A percentile compares a stretch with the other conserved stretches of the same genome.
These are phyloP conservation scores for Protobothrops mucrosquamatus DNA, from an alignment of 2,113 vertebrate genomes.

Conservation along the genomic window DNA sequence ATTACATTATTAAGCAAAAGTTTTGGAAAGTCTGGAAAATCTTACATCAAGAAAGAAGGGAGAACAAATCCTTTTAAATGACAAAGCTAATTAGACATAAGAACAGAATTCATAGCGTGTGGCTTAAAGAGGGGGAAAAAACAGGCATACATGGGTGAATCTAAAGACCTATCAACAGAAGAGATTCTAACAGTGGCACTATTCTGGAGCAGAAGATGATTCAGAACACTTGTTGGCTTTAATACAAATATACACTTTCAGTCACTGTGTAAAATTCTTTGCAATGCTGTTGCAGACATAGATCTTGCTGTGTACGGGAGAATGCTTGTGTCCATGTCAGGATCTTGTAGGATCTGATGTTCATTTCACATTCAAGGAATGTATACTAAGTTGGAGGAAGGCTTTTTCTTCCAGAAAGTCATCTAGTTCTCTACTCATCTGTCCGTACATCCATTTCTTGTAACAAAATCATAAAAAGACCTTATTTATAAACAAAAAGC, in stretches of 20 bases:
- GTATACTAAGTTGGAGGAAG: not conserved
- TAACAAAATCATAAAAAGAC: too few relatives aligned
- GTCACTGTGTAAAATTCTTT: not conserved
- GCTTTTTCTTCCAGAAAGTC: not conserved
- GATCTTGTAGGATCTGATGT: not conserved
- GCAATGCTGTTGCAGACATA: not conserved
- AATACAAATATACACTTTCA: not conserved
- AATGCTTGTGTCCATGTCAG: not conserved
- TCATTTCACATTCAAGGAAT: not conserved
- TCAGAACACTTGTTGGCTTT: not conserved
- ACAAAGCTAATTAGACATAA: slow-evolving; percentile 8
- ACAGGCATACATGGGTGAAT: not conserved
- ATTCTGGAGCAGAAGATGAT: not conserved
- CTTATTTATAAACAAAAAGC: not conserved
- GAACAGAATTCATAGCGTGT: not conserved
- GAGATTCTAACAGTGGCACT: not conserved
- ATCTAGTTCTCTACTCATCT: not conserved
- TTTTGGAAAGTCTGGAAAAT: slow-evolving; percentile 45
- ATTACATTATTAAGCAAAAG: slow-evolving; percentile 52
- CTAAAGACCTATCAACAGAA: not conserved
- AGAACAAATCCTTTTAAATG: slow-evolving; percentile 13
- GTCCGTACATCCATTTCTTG: not conserved
- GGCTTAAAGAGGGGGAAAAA: not conserved
- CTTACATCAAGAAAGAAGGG: not conserved
- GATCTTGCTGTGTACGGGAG: not conserved